These are phyloP conservation scores for Pogona vitticeps DNA, from an alignment of 2,113 vertebrate genomes.

Conservation along the genomic window DNA sequence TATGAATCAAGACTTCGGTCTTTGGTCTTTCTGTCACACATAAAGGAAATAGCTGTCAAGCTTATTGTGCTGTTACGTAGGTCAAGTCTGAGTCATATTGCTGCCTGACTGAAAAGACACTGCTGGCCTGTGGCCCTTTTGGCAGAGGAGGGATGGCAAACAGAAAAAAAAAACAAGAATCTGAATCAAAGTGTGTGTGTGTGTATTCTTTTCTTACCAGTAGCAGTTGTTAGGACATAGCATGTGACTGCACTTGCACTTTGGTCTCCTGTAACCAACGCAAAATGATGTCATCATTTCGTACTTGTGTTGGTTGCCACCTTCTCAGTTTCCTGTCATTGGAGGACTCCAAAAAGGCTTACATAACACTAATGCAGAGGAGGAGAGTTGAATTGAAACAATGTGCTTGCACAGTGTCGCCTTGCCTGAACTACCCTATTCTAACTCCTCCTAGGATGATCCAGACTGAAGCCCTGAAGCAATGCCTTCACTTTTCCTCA, in stretches of 20 bases:
- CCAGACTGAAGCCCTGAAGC: background rate
- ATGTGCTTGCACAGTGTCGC: background rate
- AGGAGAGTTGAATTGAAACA: background rate
- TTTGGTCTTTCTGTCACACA: background rate
- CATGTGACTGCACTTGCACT: background rate
- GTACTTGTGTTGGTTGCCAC: background rate
- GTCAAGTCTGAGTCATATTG: no score
- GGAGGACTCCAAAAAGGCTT: background rate
- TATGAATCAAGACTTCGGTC: background rate
- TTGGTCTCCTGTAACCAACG: background rate
- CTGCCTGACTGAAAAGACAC: background rate
- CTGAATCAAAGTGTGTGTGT: background rate
- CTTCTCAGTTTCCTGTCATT: background rate
- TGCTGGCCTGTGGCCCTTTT: background rate
- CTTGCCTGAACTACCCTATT: background rate
- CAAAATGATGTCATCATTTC: background rate
- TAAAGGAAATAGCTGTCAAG: background rate
- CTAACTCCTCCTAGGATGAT: background rate
- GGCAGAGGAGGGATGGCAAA: background rate
- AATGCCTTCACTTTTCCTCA: background rate
- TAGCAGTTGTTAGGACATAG: background rate
- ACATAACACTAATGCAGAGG: background rate
- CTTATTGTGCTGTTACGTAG: background rate
- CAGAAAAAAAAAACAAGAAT: background rate
- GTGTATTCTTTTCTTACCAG: background rate